A percentile compares a stretch with the other conserved stretches of the same genome.
phyloP scores from a whole-genome alignment of 2,888 invertebrate genomes.

The Chrysolina oricalcia region DNA sequence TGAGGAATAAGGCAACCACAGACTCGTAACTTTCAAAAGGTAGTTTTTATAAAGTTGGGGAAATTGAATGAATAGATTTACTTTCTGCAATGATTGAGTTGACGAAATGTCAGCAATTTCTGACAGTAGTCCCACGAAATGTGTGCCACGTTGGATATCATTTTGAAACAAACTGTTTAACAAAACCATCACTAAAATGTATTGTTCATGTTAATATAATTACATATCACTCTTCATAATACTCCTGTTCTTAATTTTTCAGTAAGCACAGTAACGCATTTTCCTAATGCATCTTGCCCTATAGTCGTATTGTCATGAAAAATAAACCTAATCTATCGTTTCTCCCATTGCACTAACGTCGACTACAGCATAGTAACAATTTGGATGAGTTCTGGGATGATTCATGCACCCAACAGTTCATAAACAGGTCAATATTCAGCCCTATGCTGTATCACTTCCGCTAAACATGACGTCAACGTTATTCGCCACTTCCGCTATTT shows the following conservation, averaged over 20 bases:
- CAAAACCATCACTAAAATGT: slow-evolving; percentile 61
- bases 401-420: slow-evolving; percentile 29
- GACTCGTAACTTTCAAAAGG: no score
- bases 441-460: no score
- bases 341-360: slow-evolving; percentile 54
- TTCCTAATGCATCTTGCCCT: slow-evolving; percentile 62
- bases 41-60: no score
- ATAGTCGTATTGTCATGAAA: slow-evolving; percentile 68
- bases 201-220: slow-evolving; percentile 63
- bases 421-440: no score
- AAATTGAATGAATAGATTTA: no score
- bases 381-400: slow-evolving; percentile 39
- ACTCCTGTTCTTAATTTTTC: slow-evolving; percentile 57
- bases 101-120: no score
- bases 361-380: slow-evolving; percentile 53
- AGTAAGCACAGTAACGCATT: slow-evolving; percentile 58
- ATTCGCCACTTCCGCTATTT: no score
- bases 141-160: background rate
- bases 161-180: slow-evolving; percentile 48
- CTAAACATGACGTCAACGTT: no score
- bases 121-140: no score
- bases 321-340: slow-evolving; percentile 53
- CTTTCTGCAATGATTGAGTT: no score
- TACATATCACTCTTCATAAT: slow-evolving; percentile 67
- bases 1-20: no score